Base-by-base conservation (phyloP, 2,797 vertebrate genomes). In the Gymnodraco acuticeps region DNA sequence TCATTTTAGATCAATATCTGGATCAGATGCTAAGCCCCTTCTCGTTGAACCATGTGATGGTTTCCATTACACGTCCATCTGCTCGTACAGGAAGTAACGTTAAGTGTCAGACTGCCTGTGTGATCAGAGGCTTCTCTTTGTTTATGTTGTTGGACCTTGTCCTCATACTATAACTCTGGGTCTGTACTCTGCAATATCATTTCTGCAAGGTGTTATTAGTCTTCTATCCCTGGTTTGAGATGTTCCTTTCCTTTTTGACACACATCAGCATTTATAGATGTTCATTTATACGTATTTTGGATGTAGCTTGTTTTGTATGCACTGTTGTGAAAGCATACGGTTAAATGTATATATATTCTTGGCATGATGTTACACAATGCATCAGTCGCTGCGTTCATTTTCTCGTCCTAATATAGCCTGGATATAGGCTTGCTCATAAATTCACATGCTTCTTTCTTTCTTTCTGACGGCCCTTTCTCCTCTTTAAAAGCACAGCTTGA, bases 131-230 rank as follows among this genome's bases (percentile, higher is more conserved):
- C 47, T 33, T 47, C 50, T 50, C 53, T 73, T 41, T 50, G 45
- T 63, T 66, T 56, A 15, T 65, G 56, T 81, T 43, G 58, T 75
- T 69, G 50, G 69, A 79, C 56, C 65, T 67, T 43, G 58, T 58
- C 42, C 59, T 82, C 60, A 48, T 59, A 50, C 59, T 81, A 9
- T 20, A 58, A 75, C 48, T 64, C 59, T 61, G 45, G 64, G 70
- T 72, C 62, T 83, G 62, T 77, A 70, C 59, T 65, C 72, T 81
- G 78, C 81, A 90, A 90, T 92, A 84, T 86, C 87, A 82, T 91
- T 87, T 83, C 88, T 89, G 71, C 87, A 80, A 75, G 85, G 84
- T 87, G 84, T 85, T 89, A 91, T 91, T 87, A 90, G 88, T 88
- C 83, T 75, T 65, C 90, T 92, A 92, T 91, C 90, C 88, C 42